These are phyloP conservation scores for Cylindroiulus punctatus DNA, from an alignment of 2,888 invertebrate genomes.

Conservation along the genomic window DNA sequence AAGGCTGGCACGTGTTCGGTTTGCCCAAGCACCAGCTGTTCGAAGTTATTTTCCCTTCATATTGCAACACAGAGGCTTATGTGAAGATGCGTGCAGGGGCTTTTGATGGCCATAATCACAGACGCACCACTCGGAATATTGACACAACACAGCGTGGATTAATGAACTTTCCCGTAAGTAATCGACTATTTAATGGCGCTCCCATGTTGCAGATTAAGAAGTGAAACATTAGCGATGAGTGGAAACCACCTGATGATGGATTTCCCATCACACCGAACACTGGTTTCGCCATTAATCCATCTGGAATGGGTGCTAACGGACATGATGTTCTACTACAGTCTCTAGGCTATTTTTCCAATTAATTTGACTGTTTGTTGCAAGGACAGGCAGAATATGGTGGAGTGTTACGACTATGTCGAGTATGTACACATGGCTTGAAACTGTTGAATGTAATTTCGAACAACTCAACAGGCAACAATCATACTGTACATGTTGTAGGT, in stretches of 20 bases:
- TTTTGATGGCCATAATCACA: constrained; percentile 27
- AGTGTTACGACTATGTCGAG: too few relatives aligned
- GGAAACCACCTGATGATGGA: constrained; percentile 33
- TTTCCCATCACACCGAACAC: constrained; percentile 6
- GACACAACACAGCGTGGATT: constrained; percentile 12
- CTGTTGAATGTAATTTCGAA: too few relatives aligned
- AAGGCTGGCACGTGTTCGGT: neutral
- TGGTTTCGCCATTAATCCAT: neutral
- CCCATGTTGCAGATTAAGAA: constrained; percentile 42
- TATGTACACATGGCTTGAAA: too few relatives aligned
- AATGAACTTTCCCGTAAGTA: constrained; percentile 26
- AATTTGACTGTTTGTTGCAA: too few relatives aligned
- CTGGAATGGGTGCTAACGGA: neutral
- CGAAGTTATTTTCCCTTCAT: neutral
- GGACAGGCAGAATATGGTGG: too few relatives aligned
- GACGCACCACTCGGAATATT: constrained; percentile 38
- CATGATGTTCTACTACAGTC: neutral
- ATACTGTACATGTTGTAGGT: too few relatives aligned
- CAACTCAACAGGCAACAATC: too few relatives aligned
- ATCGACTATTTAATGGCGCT: constrained; percentile 28
- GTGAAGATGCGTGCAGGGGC: neutral
- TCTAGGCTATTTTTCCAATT: too few relatives aligned
- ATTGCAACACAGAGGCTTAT: neutral
- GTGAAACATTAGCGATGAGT: constrained; percentile 4
- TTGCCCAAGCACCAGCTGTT: constrained; percentile 9